Conservation (phyloP, 1,140 invertebrate genomes). For the Eumaeus atala region DNA sequence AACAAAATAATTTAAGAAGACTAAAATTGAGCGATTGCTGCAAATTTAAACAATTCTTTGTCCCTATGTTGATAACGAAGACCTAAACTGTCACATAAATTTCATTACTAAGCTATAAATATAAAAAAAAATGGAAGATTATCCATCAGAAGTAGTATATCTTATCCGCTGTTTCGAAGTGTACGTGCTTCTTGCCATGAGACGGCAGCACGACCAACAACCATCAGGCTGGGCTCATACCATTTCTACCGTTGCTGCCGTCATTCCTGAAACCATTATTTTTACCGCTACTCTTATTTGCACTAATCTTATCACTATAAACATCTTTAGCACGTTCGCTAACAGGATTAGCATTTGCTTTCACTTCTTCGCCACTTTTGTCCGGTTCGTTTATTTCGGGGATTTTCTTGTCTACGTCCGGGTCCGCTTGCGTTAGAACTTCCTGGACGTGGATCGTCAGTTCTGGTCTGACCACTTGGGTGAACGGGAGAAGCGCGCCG, state of each 20-base stretch:
- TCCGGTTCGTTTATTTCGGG: constrained; percentile 61
- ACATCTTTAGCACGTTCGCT: constrained; percentile 21
- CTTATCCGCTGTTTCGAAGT: constrained; percentile 53
- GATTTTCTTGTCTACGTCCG: constrained; percentile 39
- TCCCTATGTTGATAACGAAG: too few relatives aligned
- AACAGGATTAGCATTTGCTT: constrained; percentile 17
- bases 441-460: constrained; percentile 62
- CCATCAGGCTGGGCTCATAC: constrained; percentile 49
- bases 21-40: too few relatives aligned
- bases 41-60: too few relatives aligned
- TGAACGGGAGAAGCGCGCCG: constrained; percentile 61
- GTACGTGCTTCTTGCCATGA: constrained; percentile 58
- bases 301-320: constrained; percentile 4
- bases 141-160: constrained; percentile 53
- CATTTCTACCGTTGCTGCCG: constrained; percentile 10
- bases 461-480: constrained; percentile 56
- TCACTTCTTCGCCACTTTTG: constrained; percentile 35
- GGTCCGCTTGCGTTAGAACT: constrained; percentile 53
- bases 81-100: too few relatives aligned
- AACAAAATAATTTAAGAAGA: too few relatives aligned
- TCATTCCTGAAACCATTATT: constrained; percentile 23
- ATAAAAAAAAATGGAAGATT: not conserved
- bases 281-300: not conserved
- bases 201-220: constrained; percentile 55
- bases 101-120: not conserved